A percentile compares a stretch with the other conserved stretches of the same genome.
These are phyloP conservation scores for Drosophila borealis DNA, from an alignment of 2,888 invertebrate genomes.

Conservation along the genomic window DNA sequence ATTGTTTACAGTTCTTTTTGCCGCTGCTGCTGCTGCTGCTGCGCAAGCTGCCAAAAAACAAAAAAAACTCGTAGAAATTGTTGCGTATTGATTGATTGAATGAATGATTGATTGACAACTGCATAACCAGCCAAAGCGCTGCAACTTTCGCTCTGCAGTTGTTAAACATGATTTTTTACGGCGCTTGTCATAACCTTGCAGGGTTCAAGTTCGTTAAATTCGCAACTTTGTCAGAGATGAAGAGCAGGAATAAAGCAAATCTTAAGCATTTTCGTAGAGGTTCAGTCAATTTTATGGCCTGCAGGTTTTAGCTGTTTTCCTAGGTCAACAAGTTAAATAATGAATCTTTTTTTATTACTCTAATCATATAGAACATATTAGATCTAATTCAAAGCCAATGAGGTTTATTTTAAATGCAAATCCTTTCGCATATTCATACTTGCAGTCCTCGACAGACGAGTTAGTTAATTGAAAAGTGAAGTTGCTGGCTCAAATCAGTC, in stretches of 20 bases:
- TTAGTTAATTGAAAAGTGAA: too few relatives aligned
- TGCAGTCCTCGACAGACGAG: too few relatives aligned
- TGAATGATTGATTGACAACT: conserved; percentile 35
- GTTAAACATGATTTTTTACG: conserved; percentile 25
- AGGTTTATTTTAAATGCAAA: too few relatives aligned
- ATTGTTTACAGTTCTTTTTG: conserved; percentile 82
- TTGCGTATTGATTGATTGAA: conserved; percentile 33
- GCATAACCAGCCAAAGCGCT: conserved; percentile 19
- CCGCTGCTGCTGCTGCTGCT: conserved; percentile 69
- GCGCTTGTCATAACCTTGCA: conserved; percentile 34
- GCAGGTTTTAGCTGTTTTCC: neutral
- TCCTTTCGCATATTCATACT: too few relatives aligned
- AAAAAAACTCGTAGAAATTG: conserved; percentile 23
- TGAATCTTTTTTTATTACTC: too few relatives aligned
- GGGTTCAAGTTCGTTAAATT: conserved; percentile 1
- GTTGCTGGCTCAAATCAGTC: too few relatives aligned
- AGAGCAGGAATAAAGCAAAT: neutral
- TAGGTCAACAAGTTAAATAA: neutral
- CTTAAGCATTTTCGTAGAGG: neutral
- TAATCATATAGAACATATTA: too few relatives aligned
- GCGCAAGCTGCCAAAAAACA: conserved; percentile 38
- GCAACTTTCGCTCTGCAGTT: conserved; percentile 26
- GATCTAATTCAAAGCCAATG: too few relatives aligned
- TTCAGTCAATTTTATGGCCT: neutral
- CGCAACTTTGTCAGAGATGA: too few relatives aligned